Base-by-base conservation (phyloP, 2,888 invertebrate species). In the Ceramica pisi region DNA sequence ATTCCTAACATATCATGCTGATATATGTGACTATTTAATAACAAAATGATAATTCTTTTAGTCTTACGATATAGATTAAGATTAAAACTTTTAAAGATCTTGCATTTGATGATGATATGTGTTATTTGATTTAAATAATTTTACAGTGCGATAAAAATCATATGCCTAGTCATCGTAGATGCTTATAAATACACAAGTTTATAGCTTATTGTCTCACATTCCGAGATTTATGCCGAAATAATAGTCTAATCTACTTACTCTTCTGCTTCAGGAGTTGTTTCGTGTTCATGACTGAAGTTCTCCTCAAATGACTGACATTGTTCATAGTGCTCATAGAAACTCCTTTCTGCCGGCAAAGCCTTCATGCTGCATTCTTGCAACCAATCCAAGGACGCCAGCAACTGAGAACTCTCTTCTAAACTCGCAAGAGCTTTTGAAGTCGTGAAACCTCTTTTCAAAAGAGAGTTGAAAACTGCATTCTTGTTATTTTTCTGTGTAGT, bases 221-320 rank as follows among this genome's bases (percentile, higher is more conserved):
- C n/a, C n/a, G n/a, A n/a, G n/a, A n/a, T n/a, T n/a, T n/a, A n/a
- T n/a, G n/a, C n/a, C n/a, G n/a, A n/a, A n/a, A n/a, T n/a, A n/a
- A n/a, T n/a, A n/a, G n/a, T n/a, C n/a, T n/a, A n/a, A n/a, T n/a
- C n/a, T n/a, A n/a, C n/a, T 90, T 87, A 93, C 91, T 90, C 89
- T 70, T 86, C 90, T 50, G 76, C 63, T 71, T 90, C 87, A 12
- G 80, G 41, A 44, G 90, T 85, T 10, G 78, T 35, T 38, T 91
- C 90, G 53, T 83, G 82, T 55, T 88, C 90, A 71, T 80, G 79
- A 60, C 81, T 85, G 10, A 90, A 82, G 44, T 81, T 90, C 19
- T 93, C 92, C 51, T 93, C 93, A 78, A 89, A 86, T 14, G 89
- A 85, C 64, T 91, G 90, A 68, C 95, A 95, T 80, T 94, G 91